Conservation (phyloP, 64 coral and sea anemone species). For the Dendronephthya gigantea region DNA sequence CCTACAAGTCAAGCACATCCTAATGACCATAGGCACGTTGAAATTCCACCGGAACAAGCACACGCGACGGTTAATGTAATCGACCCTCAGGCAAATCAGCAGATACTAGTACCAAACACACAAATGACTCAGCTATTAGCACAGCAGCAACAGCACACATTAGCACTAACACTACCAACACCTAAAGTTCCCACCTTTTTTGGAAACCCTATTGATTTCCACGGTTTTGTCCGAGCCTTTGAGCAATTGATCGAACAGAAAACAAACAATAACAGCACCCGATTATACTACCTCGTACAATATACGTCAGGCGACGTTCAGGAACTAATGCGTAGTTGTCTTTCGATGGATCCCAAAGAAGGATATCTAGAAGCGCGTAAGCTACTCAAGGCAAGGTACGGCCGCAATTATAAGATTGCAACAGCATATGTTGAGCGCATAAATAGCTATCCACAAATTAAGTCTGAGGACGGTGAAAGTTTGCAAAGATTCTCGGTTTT, state of each 20-base stretch:
- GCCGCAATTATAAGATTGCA: background rate
- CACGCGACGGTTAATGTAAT: background rate
- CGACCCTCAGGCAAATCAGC: background rate
- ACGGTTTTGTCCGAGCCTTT: conserved; percentile 23
- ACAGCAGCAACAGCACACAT: background rate
- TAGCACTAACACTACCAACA: background rate
- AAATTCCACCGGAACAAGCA: no score
- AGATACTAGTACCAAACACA: background rate
- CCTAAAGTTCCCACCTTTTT: background rate
- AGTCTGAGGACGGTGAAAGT: background rate
- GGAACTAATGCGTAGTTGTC: conserved; percentile 15
- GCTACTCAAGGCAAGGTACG: background rate
- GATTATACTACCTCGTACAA: conserved; percentile 22
- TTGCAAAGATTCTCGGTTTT: background rate
- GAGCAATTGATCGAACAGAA: conserved; percentile 23
- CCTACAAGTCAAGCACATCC: no score
- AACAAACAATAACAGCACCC: background rate
- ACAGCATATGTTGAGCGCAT: background rate
- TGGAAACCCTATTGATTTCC: background rate
- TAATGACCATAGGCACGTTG: no score
- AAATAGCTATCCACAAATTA: background rate
- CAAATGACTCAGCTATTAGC: background rate
- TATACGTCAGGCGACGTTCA: conserved; percentile 15
- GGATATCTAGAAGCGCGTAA: background rate
- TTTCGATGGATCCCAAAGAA: background rate